Conservation (phyloP, 2,797 vertebrate genomes). For the Gallinago solitaria region DNA sequence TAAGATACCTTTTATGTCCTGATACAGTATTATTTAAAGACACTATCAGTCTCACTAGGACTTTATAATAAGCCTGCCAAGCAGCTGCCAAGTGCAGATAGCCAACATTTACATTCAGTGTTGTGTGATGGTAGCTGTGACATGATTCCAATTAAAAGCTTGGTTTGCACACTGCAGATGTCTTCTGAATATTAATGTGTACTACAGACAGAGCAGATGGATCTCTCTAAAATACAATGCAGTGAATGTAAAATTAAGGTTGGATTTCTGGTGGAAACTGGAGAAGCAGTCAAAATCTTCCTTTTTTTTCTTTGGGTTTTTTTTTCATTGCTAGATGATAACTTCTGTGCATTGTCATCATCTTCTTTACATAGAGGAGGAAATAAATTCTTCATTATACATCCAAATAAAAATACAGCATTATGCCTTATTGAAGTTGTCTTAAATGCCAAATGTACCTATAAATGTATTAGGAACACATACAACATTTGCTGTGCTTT, state of each 20-base stretch:
- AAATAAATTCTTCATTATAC: background rate
- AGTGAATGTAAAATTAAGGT: slow-evolving; percentile 44
- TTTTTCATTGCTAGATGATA: background rate
- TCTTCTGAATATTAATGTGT: slow-evolving; percentile 64
- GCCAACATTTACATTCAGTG: slow-evolving; percentile 60
- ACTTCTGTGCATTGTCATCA: background rate
- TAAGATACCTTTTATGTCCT: slow-evolving; percentile 15
- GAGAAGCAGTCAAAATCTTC: background rate
- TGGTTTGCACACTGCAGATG: slow-evolving; percentile 60
- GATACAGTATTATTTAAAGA: slow-evolving; percentile 24
- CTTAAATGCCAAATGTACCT: background rate
- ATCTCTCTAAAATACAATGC: slow-evolving; percentile 35
- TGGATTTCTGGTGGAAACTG: slow-evolving; percentile 10
- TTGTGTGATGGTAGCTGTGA: slow-evolving; percentile 57
- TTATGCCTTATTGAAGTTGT: background rate
- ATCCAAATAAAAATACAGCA: background rate
- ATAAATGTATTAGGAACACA: background rate
- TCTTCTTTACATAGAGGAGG: background rate
- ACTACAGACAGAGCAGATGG: slow-evolving; percentile 53
- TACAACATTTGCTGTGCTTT: background rate
- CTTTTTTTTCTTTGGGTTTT: background rate
- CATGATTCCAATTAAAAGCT: slow-evolving; percentile 67
- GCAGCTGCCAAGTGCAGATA: slow-evolving; percentile 60
- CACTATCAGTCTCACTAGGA: slow-evolving; percentile 30
- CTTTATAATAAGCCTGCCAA: slow-evolving; percentile 45